phyloP scores from a whole-genome alignment of 1,140 invertebrate species.

The Hylaeus volcanicus region DNA sequence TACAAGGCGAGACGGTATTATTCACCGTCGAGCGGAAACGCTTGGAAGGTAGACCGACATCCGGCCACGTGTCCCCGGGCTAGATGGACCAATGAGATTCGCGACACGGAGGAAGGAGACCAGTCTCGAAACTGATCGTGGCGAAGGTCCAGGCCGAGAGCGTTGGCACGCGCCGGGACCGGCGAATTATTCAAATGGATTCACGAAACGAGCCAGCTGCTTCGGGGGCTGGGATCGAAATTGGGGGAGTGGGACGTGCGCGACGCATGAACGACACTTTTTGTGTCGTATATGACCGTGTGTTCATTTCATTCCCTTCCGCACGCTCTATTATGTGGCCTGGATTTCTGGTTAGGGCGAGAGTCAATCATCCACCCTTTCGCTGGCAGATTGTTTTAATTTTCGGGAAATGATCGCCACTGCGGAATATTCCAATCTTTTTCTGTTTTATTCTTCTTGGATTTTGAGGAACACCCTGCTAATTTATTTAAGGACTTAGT shows the following conservation, averaged over 20 bases:
- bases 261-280: conserved; percentile 44
- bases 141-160: conserved; percentile 35
- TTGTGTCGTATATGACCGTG: conserved; percentile 20
- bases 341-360: conserved; percentile 29
- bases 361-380: conserved; percentile 11
- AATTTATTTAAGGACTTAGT: too few relatives aligned
- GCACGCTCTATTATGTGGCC: conserved; percentile 15
- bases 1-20: conserved; percentile 64
- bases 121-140: conserved; percentile 42
- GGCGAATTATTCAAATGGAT: conserved; percentile 69
- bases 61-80: conserved; percentile 54
- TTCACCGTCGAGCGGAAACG: conserved; percentile 61
- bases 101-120: conserved; percentile 30
- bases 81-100: conserved; percentile 55
- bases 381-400: neutral
- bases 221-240: conserved; percentile 41
- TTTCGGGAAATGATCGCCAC: neutral
- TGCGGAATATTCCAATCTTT: neutral
- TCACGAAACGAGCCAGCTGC: conserved; percentile 63
- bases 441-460: too few relatives aligned
- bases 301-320: conserved; percentile 23
- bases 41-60: conserved; percentile 60
- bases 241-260: conserved; percentile 59
- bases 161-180: conserved; percentile 56
- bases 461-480: too few relatives aligned